Conservation (phyloP, 1,140 invertebrate genomes). For the Diprion similis region DNA sequence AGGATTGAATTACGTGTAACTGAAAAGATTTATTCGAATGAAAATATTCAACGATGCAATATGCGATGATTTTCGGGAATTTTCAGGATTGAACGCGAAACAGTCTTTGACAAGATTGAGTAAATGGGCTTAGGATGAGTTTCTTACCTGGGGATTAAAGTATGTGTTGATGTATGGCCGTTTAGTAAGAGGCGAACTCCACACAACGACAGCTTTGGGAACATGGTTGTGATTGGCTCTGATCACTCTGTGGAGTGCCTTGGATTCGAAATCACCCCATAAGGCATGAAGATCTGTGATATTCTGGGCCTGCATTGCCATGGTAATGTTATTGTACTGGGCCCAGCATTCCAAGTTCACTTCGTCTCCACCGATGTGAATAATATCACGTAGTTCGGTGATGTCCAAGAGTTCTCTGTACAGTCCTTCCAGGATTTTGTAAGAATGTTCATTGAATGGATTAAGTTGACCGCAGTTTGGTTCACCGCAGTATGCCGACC, state of each 20-base stretch:
- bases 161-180: conserved; percentile 71
- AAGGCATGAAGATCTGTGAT: conserved; percentile 77
- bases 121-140: too few species aligned
- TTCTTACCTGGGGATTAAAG: conserved; percentile 60
- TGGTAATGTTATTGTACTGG: conserved; percentile 62
- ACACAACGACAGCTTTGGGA: conserved; percentile 72
- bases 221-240: conserved; percentile 70
- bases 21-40: not conserved
- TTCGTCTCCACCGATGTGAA: conserved; percentile 89
- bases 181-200: conserved; percentile 82
- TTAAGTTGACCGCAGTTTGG: conserved; percentile 88
- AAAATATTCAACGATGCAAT: too few species aligned
- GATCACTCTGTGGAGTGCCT: conserved; percentile 68
- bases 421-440: conserved; percentile 71
- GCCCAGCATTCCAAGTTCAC: conserved; percentile 79
- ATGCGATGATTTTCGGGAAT: too few species aligned
- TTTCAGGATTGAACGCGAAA: too few species aligned
- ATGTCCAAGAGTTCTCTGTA: conserved; percentile 62
- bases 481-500: conserved; percentile 78
- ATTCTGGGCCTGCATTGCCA: conserved; percentile 66
- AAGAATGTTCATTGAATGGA: conserved; percentile 78
- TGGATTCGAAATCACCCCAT: conserved; percentile 79
- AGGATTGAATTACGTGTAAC: conserved; percentile 69
- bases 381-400: conserved; percentile 66
- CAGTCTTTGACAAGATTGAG: too few species aligned